Percentiles rank a stretch among this genome's conserved stretches.
Conservation (phyloP, 2,797 vertebrate genomes). For the Distichodus sexfasciatus region DNA sequence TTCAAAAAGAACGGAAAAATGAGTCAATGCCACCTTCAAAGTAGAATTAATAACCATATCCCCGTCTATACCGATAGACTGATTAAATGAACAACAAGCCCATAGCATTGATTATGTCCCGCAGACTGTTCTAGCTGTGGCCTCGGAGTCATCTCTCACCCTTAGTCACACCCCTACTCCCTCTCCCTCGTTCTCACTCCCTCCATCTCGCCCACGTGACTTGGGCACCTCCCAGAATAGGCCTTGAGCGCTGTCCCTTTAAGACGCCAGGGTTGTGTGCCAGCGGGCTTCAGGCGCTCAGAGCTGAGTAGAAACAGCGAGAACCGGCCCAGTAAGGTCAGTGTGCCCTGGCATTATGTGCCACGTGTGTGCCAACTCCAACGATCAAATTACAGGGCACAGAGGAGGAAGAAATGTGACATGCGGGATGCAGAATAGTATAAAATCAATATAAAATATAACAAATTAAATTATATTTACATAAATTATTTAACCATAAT, state of each 20-base stretch:
- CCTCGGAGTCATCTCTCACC: constrained; percentile 44
- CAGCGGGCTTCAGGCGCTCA: constrained; percentile 35
- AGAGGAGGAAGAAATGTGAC: not conserved
- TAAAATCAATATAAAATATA: too few species aligned
- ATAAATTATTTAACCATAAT: too few species aligned
- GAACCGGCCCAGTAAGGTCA: constrained; percentile 36
- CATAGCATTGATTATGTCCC: too few species aligned
- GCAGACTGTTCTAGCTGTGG: constrained; percentile 40
- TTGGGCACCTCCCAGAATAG: constrained; percentile 12
- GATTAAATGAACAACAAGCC: too few species aligned
- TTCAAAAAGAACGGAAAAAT: too few species aligned
- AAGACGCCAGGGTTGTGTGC: constrained; percentile 36
- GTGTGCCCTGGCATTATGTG: constrained; percentile 29
- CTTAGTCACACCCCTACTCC: constrained; percentile 15
- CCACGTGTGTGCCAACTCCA: constrained; percentile 18
- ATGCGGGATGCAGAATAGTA: not conserved
- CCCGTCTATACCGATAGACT: too few species aligned
- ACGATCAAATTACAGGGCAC: constrained; percentile 28
- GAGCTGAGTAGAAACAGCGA: constrained; percentile 33
- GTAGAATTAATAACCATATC: too few species aligned
- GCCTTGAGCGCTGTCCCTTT: constrained; percentile 37
- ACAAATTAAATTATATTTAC: too few species aligned
- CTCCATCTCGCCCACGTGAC: constrained; percentile 6
- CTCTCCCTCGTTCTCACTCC: not conserved
- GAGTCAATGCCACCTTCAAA: too few species aligned